Evolutionary conservation across 2,797 vertebrate genomes (phyloP), one percentile per base, ranked within the genome.

Genomic region (Salarias fasciatus): DNA sequence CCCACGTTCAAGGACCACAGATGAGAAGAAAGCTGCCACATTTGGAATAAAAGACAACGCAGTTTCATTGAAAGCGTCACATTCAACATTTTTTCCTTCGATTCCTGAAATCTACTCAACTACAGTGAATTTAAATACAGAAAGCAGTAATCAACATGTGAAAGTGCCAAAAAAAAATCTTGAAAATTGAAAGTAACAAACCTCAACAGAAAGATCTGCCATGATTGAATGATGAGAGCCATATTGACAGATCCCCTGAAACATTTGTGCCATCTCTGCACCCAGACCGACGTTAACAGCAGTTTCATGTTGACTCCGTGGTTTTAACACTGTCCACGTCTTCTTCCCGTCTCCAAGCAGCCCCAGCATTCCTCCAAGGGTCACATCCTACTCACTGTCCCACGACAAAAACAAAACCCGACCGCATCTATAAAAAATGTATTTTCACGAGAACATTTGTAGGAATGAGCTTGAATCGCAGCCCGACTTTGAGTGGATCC

Each of bases 341-440:
- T 70, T 75, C 77, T 80, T 78, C 69, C 70, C 60, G 60, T 74
- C 65, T 81, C 79, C 24, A 63, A 84, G 51, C 56, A 75, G 63
- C 79, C 82, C 48, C 62, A 69, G 79, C 85, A 91, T 90, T 92
- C 88, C 85, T 86, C 44, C 18, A 84, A 87, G 80, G 91, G 84
- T 92, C 91, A 93, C 82, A 89, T 91, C 82, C 85, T 84, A 83
- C 45, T 68, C 84, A 60, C 77, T 53, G 80, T 86, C 75, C 82
- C 75, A 58, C 79, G 84, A 86, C 76, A 71, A 85, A 89, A 92
- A 91, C 80, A 87, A 87, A 90, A 82, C 68, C 67, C 79, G 85
- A 92, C 89, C 85, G 62, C 87, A 86, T 87, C 80, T 84, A 88
- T 88, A 85, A 90, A 89, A 89, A 85, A 85, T 72, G 43, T 84